Percentiles rank a stretch among this genome's conserved stretches.
Conservation (phyloP, 1,140 invertebrate genomes). For the Leptoteleia sp. region DNA sequence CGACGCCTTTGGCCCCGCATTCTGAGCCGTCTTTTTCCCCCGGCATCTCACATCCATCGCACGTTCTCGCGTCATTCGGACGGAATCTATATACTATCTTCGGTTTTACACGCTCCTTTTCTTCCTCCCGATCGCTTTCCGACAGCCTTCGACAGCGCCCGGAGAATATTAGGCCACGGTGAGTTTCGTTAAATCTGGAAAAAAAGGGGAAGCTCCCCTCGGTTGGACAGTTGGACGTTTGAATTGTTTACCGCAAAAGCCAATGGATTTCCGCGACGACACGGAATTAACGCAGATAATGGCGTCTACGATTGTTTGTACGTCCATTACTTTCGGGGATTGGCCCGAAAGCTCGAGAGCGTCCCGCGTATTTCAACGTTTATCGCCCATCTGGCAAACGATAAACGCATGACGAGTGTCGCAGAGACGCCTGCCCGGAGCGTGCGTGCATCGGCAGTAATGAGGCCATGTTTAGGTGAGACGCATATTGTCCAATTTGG, state of each 20-base stretch:
- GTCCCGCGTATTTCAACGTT: constrained; percentile 4
- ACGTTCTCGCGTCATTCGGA: constrained; percentile 66
- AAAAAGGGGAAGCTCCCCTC: constrained; percentile 47
- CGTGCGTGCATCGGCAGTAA: neutral
- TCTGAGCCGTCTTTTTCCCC: constrained; percentile 24
- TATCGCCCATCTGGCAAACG: constrained; percentile 1
- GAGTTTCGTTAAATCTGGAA: constrained; percentile 60
- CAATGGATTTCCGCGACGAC: constrained; percentile 37
- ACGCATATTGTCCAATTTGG: constrained; percentile 48
- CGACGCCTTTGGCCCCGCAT: constrained; percentile 15
- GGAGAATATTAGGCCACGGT: constrained; percentile 63
- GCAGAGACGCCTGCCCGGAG: neutral
- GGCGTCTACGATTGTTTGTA: constrained; percentile 21
- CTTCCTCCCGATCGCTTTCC: constrained; percentile 57
- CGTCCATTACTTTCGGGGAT: constrained; percentile 16
- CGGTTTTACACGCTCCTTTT: constrained; percentile 65
- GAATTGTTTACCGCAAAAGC: constrained; percentile 53
- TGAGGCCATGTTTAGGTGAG: constrained; percentile 38
- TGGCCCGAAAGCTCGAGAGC: neutral
- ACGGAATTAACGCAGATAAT: constrained; percentile 25
- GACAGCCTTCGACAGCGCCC: constrained; percentile 49
- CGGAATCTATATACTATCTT: constrained; percentile 68
- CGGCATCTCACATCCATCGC: constrained; percentile 56
- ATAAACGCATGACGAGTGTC: constrained; percentile 6
- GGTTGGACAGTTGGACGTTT: constrained; percentile 57